Conservation (phyloP, 30 jellyfish, hydroid and myxozoan genomes). For the Aurelia sp. region DNA sequence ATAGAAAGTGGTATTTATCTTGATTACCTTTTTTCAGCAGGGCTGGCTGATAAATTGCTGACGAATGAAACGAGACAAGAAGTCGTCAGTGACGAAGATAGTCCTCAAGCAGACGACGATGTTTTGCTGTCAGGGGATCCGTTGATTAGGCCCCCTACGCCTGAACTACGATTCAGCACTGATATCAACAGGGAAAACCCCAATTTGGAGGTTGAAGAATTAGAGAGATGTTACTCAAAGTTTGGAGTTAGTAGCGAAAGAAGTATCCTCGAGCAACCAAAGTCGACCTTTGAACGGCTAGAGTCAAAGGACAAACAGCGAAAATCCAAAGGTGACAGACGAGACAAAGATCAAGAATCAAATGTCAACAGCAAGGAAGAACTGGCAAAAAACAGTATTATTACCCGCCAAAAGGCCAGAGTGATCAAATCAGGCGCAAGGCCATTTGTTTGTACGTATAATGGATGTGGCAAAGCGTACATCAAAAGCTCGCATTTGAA, state of each 20-base stretch:
- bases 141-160: background rate
- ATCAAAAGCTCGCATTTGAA: constrained; percentile 76
- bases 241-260: background rate
- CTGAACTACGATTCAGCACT: background rate
- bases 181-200: too few relatives aligned
- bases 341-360: background rate
- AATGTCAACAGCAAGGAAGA: background rate
- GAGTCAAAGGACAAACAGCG: constrained; percentile 21
- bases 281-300: constrained; percentile 5
- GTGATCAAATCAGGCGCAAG: constrained; percentile 12
- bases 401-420: constrained; percentile 34
- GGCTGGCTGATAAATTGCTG: constrained; percentile 64
- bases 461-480: constrained; percentile 68
- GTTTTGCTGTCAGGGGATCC: background rate
- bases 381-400: background rate
- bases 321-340: constrained; percentile 1
- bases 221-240: background rate
- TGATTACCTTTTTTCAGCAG: constrained; percentile 79
- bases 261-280: background rate
- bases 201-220: too few relatives aligned
- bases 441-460: constrained; percentile 65
- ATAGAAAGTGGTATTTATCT: constrained; percentile 18
- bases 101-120: background rate
- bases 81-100: background rate
- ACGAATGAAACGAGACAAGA: too few relatives aligned